A percentile compares a stretch with the other conserved stretches of the same genome.
These are phyloP conservation scores for Sitta europaea DNA, from an alignment of 2,113 vertebrate genomes.

Conservation along the genomic window DNA sequence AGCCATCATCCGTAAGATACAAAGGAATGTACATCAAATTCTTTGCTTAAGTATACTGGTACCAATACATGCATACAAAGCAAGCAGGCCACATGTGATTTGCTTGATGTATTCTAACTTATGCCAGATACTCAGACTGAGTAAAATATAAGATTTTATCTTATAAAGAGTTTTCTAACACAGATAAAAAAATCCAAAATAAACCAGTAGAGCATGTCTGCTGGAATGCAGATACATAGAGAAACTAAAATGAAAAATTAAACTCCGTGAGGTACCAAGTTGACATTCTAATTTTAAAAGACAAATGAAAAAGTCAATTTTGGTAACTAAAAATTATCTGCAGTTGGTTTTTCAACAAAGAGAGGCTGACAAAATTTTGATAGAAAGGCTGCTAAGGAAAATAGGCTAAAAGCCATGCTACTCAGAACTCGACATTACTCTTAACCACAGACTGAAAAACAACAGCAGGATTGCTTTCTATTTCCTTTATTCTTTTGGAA, in stretches of 20 bases:
- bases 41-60: not conserved
- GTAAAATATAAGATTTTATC: not conserved
- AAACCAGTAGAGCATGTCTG: not conserved
- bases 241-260: not conserved
- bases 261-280: not conserved
- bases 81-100: not conserved
- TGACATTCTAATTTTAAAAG: not conserved
- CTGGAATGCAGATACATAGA: not conserved
- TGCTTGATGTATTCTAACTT: not conserved
- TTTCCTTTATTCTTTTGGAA: not conserved
- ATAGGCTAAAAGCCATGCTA: not conserved
- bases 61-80: not conserved
- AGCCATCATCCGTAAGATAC: not conserved
- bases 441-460: not conserved
- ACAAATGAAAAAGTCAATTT: not conserved
- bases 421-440: not conserved
- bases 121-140: not conserved
- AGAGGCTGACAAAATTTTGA: not conserved
- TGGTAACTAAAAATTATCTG: not conserved
- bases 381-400: not conserved
- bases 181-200: not conserved
- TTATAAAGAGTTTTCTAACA: not conserved
- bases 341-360: not conserved
- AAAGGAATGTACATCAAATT: not conserved
- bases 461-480: not conserved